Conservation (phyloP, 1,140 invertebrate genomes). For the Monochamus saltuarius region DNA sequence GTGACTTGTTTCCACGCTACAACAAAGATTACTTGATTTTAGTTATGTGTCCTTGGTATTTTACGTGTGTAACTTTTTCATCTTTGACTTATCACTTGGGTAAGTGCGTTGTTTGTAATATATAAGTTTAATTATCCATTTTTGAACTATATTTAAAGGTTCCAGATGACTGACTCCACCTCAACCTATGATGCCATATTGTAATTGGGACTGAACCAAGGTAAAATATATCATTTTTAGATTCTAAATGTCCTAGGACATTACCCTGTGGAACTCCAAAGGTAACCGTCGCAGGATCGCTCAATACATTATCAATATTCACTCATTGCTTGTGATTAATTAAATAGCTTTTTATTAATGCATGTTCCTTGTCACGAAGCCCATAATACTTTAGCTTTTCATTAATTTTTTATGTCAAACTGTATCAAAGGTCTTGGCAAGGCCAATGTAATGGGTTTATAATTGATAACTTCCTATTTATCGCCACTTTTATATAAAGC, state of each 20-base stretch:
- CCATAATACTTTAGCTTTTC: slow-evolving; percentile 10
- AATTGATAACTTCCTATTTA: slow-evolving; percentile 14
- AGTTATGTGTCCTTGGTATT: too few relatives aligned
- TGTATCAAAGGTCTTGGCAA: too few relatives aligned
- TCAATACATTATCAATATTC: background rate
- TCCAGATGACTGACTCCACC: slow-evolving; percentile 10
- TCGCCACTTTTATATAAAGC: slow-evolving; percentile 21
- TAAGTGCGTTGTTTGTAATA: too few relatives aligned
- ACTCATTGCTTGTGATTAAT: slow-evolving; percentile 8
- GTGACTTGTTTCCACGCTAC: too few relatives aligned
- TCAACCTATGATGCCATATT: slow-evolving; percentile 17
- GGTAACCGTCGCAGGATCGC: background rate
- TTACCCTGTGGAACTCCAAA: slow-evolving; percentile 21
- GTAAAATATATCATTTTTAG: slow-evolving; percentile 12
- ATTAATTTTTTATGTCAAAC: slow-evolving; percentile 17
- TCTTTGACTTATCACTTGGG: too few relatives aligned
- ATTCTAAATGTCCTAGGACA: slow-evolving; percentile 2
- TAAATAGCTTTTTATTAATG: slow-evolving; percentile 11
- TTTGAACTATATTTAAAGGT: too few relatives aligned
- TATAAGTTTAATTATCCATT: too few relatives aligned
- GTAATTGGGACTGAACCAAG: slow-evolving; percentile 7
- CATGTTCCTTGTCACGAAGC: slow-evolving; percentile 1
- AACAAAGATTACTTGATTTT: too few relatives aligned
- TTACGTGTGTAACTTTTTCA: too few relatives aligned
- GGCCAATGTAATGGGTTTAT: slow-evolving; percentile 24